A percentile compares a stretch with the other conserved stretches of the same genome.
Conservation (phyloP, 1,140 invertebrate species). For the Heterodera carotae region DNA sequence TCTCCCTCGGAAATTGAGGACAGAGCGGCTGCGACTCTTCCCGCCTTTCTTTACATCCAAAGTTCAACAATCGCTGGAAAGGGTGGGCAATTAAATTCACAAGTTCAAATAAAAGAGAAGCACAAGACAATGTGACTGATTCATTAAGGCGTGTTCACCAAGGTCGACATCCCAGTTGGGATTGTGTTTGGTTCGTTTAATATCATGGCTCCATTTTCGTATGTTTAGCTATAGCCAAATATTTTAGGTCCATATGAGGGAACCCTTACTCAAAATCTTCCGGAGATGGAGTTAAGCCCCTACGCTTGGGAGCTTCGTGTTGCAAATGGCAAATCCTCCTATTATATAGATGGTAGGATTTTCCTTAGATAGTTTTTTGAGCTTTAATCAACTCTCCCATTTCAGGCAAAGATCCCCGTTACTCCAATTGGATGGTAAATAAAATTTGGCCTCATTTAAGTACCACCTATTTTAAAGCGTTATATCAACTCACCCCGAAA, state of each 20-base stretch:
- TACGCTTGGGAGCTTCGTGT: constrained; percentile 33
- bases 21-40: constrained; percentile 32
- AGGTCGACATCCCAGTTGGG: constrained; percentile 38
- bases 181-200: constrained; percentile 30
- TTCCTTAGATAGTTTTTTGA: neutral
- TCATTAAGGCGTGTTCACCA: constrained; percentile 34
- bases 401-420: constrained; percentile 29
- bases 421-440: constrained; percentile 38
- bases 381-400: neutral
- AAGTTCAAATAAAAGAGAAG: neutral
- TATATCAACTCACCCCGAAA: constrained; percentile 32
- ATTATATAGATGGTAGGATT: constrained; percentile 10
- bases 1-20: constrained; percentile 21
- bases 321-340: constrained; percentile 10
- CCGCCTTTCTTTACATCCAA: constrained; percentile 30
- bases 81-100: neutral
- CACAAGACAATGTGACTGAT: neutral
- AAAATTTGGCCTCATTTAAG: neutral
- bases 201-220: neutral
- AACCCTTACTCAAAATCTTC: constrained; percentile 21
- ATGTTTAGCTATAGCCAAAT: no score
- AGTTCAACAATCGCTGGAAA: constrained; percentile 39
- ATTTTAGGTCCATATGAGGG: constrained; percentile 36
- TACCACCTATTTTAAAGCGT: constrained; percentile 21
- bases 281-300: constrained; percentile 19